A percentile compares a stretch with the other conserved stretches of the same genome.
Conservation (phyloP, 2,113 vertebrate genomes). For the Tiliqua scincoides region DNA sequence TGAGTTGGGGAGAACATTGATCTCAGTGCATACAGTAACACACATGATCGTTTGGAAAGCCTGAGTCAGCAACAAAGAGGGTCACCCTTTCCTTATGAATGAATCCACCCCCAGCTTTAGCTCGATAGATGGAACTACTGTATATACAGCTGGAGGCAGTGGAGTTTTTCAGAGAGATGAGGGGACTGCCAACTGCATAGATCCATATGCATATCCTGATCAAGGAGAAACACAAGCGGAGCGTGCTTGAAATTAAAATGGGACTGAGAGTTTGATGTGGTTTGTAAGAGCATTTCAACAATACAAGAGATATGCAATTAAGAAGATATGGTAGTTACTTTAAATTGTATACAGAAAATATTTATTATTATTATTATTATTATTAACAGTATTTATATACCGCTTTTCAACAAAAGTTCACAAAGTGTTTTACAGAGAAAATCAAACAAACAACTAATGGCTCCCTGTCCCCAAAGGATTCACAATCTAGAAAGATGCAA, state of each 20-base stretch:
- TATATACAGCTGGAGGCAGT: conserved; percentile 2
- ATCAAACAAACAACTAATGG: too few species aligned
- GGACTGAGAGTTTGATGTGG: not conserved
- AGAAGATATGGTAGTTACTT: not conserved
- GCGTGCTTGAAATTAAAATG: conserved; percentile 15
- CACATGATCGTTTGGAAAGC: conserved; percentile 3
- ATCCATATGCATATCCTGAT: conserved; percentile 30
- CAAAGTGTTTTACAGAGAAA: too few species aligned
- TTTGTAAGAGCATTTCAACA: not conserved
- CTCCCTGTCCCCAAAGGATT: too few species aligned
- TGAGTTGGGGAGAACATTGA: conserved; percentile 4
- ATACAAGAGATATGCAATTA: not conserved
- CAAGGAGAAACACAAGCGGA: conserved; percentile 13
- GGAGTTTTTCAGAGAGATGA: not conserved
- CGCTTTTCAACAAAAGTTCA: too few species aligned
- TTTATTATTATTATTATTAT: too few species aligned
- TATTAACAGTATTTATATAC: too few species aligned
- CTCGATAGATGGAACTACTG: not conserved
- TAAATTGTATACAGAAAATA: not conserved
- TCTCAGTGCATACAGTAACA: not conserved
- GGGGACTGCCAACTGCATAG: conserved; percentile 6
- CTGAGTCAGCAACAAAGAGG: conserved; percentile 29
- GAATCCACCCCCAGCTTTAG: conserved; percentile 11
- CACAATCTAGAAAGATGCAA: too few species aligned
- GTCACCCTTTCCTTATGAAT: conserved; percentile 25